Base-by-base conservation (phyloP, 2,888 invertebrate genomes). In the Cheilosia soror region DNA sequence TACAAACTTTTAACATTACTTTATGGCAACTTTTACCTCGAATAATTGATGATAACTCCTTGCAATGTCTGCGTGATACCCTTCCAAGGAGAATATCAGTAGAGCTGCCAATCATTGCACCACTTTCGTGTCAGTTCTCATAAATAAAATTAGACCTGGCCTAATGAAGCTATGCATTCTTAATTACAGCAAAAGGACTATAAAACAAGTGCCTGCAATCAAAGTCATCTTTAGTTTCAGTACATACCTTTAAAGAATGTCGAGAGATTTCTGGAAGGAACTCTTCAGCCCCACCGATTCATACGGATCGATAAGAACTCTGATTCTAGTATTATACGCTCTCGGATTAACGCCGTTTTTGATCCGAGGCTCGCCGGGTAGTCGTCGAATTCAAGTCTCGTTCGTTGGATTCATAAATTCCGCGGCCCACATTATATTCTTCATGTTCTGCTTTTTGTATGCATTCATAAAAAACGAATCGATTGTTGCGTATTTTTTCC, bases 401-500 rank as follows among this genome's bases (percentile, higher is more conserved):
- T 89, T 88, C 5, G 15, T 91, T 5, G 91, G 91, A 2, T 90
- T 90, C 65, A 44, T 89, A n/a, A 90, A 90, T 72, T 89, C 90
- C 9, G 62, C 89, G 4, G 49, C 90, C 0, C 92, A 91, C 82
- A 66, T 91, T 47, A 87, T 87, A 20, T 89, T 91, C 86, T 92
- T 91, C 55, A 89, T 89, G 87, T 90, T 90, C 71, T 92, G 92
- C 78, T 91, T 91, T 57, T 44, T 90, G 7, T 87, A 88, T 31
- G 89, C 92, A 0, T 89, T 91, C 55, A 63, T 90, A 4, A 78
- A 89, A 57, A 88, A 90, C 62, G 91, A 92, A 62, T 91, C 91
- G 9, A 92, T 92, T 87, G 91, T 92, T 15, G 90, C 90, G 2
- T 92, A 90, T 80, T 92, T 92, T 78, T 91, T 92, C 63, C 90